Evolutionary conservation across 1,140 invertebrate species (phyloP).

Genomic region (Anagrus nilaparvatae): DNA sequence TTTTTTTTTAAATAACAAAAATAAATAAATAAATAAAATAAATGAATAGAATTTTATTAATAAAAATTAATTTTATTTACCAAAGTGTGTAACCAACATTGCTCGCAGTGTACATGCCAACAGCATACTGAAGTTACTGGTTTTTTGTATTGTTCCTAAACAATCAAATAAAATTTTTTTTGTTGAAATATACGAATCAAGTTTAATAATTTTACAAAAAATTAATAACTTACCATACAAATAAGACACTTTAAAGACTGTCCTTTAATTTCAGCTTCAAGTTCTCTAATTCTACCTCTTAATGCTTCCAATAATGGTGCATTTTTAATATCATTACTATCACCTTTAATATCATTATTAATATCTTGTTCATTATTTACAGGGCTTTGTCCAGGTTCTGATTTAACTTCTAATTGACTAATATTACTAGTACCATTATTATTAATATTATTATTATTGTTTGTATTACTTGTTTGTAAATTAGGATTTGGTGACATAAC

Average conservation of each 20-base stretch:
- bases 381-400: conserved; percentile 35
- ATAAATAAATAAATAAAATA: too few relatives aligned
- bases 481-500: conserved; percentile 41
- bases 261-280: conserved; percentile 50
- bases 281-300: conserved; percentile 56
- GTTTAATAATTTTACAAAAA: not conserved
- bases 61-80: conserved; percentile 38
- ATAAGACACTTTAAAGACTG: conserved; percentile 71
- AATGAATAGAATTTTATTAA: too few relatives aligned
- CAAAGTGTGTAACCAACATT: conserved; percentile 85
- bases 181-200: not conserved
- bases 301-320: conserved; percentile 65
- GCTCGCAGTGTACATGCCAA: conserved; percentile 93
- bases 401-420: conserved; percentile 36
- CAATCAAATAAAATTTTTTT: conserved; percentile 10
- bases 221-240: conserved; percentile 59
- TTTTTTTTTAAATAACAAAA: too few relatives aligned
- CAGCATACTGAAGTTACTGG: conserved; percentile 92
- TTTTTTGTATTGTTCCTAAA: conserved; percentile 62
- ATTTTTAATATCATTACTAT: conserved; percentile 31
- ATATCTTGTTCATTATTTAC: conserved; percentile 19
- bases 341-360: conserved; percentile 26
- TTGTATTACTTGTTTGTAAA: conserved; percentile 24
- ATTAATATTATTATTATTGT: too few relatives aligned
- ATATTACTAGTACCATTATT: conserved; percentile 23